Evolutionary conservation across 2,113 vertebrate genomes (phyloP).

Genomic region (Mobula birostris): DNA sequence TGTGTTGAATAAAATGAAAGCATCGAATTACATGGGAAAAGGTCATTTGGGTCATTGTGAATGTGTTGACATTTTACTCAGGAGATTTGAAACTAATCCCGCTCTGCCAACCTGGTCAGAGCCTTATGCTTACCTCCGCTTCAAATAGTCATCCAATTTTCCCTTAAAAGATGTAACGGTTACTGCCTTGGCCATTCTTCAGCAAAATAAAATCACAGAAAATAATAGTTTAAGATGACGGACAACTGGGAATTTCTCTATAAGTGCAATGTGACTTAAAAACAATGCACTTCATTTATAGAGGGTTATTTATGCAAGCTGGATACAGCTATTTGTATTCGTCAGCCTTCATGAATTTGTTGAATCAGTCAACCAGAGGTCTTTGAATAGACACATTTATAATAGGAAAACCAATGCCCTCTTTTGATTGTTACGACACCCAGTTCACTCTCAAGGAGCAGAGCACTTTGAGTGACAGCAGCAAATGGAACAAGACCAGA

Average conservation of each 20-base stretch:
- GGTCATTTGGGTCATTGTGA: not conserved
- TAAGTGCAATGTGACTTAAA: not conserved
- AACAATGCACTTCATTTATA: not conserved
- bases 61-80: not conserved
- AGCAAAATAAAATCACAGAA: not conserved
- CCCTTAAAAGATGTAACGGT: not conserved
- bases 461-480: not conserved
- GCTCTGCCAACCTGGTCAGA: not conserved
- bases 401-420: not conserved
- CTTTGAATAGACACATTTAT: not conserved
- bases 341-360: not conserved
- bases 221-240: not conserved
- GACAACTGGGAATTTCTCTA: not conserved
- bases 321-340: not conserved
- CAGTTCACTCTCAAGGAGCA: not conserved
- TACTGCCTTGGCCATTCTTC: not conserved
- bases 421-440: not conserved
- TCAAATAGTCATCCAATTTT: not conserved
- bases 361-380: not conserved
- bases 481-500: constrained; percentile 20
- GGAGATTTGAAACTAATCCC: not conserved
- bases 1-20: not conserved
- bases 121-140: not conserved
- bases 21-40: not conserved
- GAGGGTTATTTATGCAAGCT: not conserved